Evolutionary conservation across 2,797 vertebrate species (phyloP).

Genomic region (Bradypus variegatus): DNA sequence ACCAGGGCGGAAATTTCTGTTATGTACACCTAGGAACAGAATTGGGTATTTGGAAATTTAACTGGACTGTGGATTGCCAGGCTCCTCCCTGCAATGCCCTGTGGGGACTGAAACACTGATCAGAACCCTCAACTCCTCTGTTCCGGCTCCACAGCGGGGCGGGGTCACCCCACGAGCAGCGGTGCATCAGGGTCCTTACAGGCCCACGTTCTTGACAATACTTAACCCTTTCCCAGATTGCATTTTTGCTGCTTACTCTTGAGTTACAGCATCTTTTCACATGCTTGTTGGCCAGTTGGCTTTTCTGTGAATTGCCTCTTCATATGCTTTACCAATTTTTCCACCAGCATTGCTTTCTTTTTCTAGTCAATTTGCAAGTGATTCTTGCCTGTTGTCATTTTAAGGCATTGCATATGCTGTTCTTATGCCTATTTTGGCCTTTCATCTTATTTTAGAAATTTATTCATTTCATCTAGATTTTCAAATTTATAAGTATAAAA

Average conservation of each 20-base stretch:
- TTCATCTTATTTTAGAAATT: constrained; percentile 9
- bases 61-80: neutral
- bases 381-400: neutral
- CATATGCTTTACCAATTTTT: neutral
- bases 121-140: neutral
- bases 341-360: neutral
- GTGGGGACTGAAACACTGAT: neutral
- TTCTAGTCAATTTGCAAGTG: neutral
- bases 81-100: neutral
- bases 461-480: neutral
- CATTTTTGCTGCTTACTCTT: neutral
- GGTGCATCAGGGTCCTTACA: neutral
- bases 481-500: constrained; percentile 9
- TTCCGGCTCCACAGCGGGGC: neutral
- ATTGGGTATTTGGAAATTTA: neutral
- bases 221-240: neutral
- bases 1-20: neutral
- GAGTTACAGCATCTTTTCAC: neutral
- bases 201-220: neutral
- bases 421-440: neutral
- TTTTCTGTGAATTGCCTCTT: neutral
- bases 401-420: neutral
- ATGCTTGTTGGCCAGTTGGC: neutral
- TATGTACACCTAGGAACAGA: neutral
- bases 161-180: neutral